Evolutionary conservation across 2,797 vertebrate species (phyloP), one percentile per base, ranked within the genome.

Genomic region (Fringilla coelebs): DNA sequence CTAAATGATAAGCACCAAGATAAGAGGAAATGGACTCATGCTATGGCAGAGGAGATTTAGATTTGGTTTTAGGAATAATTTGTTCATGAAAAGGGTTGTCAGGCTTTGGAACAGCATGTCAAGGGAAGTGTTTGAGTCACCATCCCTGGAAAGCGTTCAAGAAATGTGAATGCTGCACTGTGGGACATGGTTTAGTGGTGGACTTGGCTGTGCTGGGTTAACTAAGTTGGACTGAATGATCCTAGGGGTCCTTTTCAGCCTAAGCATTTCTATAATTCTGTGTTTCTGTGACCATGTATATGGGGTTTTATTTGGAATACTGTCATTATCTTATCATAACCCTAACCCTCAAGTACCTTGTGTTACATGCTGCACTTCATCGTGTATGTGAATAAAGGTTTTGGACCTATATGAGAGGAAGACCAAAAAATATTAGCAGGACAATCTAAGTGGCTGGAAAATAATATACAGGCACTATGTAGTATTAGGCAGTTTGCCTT

Each of bases 261-360:
- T 48, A 24, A 67, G 3, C 0, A 0, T 25, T 73, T 74, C 41
- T 38, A 2, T 21, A 10, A 41, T 36, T 73, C 32, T 16, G 3
- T 61, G 34, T 49, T 48, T 82, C 36, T 62, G 29, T n/a, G 54
- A 63, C 40, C 61, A 78, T 66, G 20, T 21, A 38, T 28, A 38
- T 32, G 10, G 32, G 15, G 7, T 25, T 46, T 52, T 51, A 62
- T 58, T 24, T 31, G 8, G 15, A 61, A 81, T 51, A 25, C 5
- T 62, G 14, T 29, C 0, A 2, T 46, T 43, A 40, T 34, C 11
- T 83, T 68, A 12, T 85, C 48, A 26, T 62, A 58, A 72, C 58
- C 29, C 14, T 24, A 57, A 32, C 43, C 43, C 34, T 45, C 11
- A 52, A 13, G 3, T 70, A 17, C 57, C 17, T 31, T 36, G 34